Percentiles rank a stretch among this genome's conserved stretches.
phyloP scores from a whole-genome alignment of 2,797 vertebrate genomes.

The Acomys russatus region DNA sequence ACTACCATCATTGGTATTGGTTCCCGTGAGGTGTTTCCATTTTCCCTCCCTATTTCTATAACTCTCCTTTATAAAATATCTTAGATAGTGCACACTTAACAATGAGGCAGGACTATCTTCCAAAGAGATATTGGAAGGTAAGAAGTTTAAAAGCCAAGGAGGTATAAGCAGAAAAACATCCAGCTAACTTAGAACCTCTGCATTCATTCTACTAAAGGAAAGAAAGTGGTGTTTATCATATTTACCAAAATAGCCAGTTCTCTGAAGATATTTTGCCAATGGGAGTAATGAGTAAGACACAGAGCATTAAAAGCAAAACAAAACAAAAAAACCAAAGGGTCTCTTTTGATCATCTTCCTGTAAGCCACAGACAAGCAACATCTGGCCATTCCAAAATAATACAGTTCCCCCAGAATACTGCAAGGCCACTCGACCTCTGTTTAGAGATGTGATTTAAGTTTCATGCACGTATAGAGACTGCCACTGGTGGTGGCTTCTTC shows the following conservation, averaged over 20 bases:
- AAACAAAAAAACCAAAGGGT: neutral
- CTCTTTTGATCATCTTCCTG: neutral
- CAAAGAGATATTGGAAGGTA: neutral
- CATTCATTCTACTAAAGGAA: neutral
- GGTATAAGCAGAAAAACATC: neutral
- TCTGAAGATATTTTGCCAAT: constrained; percentile 18
- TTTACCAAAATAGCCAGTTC: neutral
- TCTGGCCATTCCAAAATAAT: neutral
- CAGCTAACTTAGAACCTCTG: neutral
- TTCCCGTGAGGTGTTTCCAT: neutral
- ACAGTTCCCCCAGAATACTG: neutral
- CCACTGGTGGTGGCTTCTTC: constrained; percentile 14
- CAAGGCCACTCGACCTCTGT: neutral
- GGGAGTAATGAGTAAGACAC: neutral
- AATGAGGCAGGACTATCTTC: neutral
- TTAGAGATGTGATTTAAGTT: constrained; percentile 21
- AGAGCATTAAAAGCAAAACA: neutral
- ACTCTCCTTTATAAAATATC: neutral
- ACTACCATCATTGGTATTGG: neutral
- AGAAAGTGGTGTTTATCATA: neutral
- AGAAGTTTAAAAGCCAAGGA: neutral
- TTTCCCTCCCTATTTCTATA: constrained; percentile 5
- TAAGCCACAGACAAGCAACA: neutral
- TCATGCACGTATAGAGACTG: constrained; percentile 31
- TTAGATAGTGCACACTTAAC: neutral